Conservation (phyloP, 2,888 invertebrate genomes). For the Scaptomyza reducta region DNA sequence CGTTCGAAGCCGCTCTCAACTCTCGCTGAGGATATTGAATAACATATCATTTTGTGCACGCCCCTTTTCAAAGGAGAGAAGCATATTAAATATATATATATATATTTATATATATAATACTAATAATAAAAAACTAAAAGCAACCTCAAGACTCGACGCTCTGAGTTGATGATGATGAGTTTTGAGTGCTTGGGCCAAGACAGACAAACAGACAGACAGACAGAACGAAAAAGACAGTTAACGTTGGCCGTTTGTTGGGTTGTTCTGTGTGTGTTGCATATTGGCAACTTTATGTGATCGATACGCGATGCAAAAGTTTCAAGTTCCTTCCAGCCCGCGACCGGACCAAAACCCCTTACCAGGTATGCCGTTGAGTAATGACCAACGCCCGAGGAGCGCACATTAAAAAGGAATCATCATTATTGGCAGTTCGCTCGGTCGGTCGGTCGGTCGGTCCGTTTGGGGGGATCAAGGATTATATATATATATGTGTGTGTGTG, state of each 20-base stretch:
- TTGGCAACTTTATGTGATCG: constrained; percentile 78
- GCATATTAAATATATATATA: no score
- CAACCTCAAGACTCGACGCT: constrained; percentile 27
- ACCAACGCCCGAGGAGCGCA: constrained; percentile 72
- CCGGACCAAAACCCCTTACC: neutral
- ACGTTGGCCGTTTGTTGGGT: neutral
- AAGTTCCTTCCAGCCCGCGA: neutral
- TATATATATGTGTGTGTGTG: neutral
- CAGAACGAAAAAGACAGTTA: neutral
- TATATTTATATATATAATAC: constrained; percentile 17
- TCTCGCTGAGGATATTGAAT: constrained; percentile 80
- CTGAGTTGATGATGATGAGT: constrained; percentile 75
- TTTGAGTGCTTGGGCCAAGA: constrained; percentile 37
- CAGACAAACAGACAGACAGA: neutral
- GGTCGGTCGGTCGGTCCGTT: neutral
- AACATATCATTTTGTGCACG: constrained; percentile 83
- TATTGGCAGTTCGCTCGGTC: constrained; percentile 71
- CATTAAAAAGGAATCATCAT: constrained; percentile 83
- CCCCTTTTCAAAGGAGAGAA: constrained; percentile 61
- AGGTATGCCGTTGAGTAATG: constrained; percentile 61
- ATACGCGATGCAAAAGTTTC: constrained; percentile 71
- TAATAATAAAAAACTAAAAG: constrained; percentile 4
- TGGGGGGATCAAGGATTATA: constrained; percentile 61
- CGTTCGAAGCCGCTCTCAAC: constrained; percentile 46
- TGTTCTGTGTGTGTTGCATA: constrained; percentile 33